Evolutionary conservation across 2,888 invertebrate species (phyloP).

Genomic region (Napeogenes sylphis): DNA sequence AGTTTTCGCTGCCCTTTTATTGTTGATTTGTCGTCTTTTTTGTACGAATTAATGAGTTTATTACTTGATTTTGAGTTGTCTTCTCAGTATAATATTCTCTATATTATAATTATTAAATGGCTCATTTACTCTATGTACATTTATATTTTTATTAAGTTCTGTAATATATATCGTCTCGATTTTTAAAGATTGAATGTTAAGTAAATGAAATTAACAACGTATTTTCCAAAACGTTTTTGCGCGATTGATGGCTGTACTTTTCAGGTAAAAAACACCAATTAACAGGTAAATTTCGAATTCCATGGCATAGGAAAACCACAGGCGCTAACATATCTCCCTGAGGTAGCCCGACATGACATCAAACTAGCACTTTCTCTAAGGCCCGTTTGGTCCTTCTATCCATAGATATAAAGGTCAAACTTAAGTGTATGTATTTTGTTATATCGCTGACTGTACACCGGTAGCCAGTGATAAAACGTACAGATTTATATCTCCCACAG

Average conservation of each 20-base stretch:
- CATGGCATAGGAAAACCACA: slow-evolving; percentile 36
- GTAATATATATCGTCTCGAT: too few relatives aligned
- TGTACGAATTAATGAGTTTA: slow-evolving; percentile 13
- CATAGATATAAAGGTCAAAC: slow-evolving; percentile 10
- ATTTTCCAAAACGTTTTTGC: neutral
- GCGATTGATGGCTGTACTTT: slow-evolving; percentile 11
- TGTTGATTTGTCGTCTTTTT: slow-evolving; percentile 17
- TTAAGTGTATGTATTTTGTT: slow-evolving; percentile 4
- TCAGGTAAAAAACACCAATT: slow-evolving; percentile 31
- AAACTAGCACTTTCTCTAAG: neutral
- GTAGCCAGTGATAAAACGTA: slow-evolving; percentile 62
- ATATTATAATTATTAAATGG: too few relatives aligned
- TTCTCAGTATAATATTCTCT: too few relatives aligned
- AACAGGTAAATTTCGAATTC: slow-evolving; percentile 30
- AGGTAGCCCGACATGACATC: slow-evolving; percentile 37
- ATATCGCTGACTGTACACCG: slow-evolving; percentile 35
- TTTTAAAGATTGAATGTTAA: neutral
- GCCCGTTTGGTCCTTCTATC: slow-evolving; percentile 2
- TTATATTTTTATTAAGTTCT: neutral
- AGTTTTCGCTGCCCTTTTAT: slow-evolving; percentile 23
- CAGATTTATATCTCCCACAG: slow-evolving; percentile 60
- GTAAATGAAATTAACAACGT: neutral
- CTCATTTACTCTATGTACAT: too few relatives aligned
- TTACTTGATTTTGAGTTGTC: slow-evolving; percentile 1
- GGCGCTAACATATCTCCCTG: slow-evolving; percentile 46